A percentile compares a stretch with the other conserved stretches of the same genome.
These are phyloP conservation scores for Atta colombica DNA, from an alignment of 1,140 invertebrate species.

Conservation along the genomic window DNA sequence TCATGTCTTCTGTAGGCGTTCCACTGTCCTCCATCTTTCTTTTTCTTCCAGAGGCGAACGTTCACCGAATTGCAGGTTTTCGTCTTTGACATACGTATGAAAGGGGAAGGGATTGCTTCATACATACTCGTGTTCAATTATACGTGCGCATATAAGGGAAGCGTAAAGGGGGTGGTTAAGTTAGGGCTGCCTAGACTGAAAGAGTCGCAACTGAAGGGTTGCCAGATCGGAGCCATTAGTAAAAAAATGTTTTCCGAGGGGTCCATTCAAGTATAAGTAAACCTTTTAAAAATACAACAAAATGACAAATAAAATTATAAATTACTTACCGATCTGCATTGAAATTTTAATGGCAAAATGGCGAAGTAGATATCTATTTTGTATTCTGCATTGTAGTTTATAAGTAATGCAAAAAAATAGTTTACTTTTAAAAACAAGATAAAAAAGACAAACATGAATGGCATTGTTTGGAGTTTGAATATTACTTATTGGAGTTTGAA, in stretches of 20 bases:
- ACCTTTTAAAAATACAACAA: slow-evolving; percentile 65
- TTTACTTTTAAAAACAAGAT: background rate
- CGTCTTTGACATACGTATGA: slow-evolving; percentile 39
- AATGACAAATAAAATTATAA: slow-evolving; percentile 71
- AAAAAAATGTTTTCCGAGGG: slow-evolving; percentile 81
- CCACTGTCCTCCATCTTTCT: slow-evolving; percentile 73
- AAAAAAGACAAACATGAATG: background rate
- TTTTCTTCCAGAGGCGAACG: slow-evolving; percentile 67
- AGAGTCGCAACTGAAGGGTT: slow-evolving; percentile 68
- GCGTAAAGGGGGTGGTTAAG: slow-evolving; percentile 57
- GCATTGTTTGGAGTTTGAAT: no score
- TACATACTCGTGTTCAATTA: slow-evolving; percentile 73
- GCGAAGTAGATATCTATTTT: slow-evolving; percentile 37
- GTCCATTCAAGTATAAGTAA: slow-evolving; percentile 71
- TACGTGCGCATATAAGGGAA: slow-evolving; percentile 57
- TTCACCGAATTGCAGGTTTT: slow-evolving; percentile 67
- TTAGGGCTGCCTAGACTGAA: slow-evolving; percentile 51
- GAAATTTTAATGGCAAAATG: slow-evolving; percentile 79
- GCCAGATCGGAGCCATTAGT: slow-evolving; percentile 79
- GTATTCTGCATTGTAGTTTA: background rate
- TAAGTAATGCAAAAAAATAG: background rate
- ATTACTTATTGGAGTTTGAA: background rate
- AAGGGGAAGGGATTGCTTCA: slow-evolving; percentile 64
- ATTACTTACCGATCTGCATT: slow-evolving; percentile 75
- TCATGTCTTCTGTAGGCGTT: slow-evolving; percentile 68